Evolutionary conservation across 2,888 invertebrate species (phyloP), one percentile per base, ranked within the genome.

Genomic region (Notodonta dromedarius): DNA sequence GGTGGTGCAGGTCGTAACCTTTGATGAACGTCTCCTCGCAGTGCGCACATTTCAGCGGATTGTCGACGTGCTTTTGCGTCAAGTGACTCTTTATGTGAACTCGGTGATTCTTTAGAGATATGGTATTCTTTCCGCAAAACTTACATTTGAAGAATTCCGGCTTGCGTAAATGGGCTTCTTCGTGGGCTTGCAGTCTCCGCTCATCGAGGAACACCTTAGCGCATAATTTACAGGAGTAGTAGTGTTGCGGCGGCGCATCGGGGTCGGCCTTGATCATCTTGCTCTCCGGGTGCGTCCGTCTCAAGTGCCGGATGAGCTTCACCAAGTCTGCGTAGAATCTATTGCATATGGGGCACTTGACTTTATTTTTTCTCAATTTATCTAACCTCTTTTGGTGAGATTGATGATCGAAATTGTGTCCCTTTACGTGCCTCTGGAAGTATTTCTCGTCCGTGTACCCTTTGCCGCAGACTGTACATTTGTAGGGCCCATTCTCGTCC

Each of bases 191-290:
- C 58, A 94, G 73, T 7, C 91, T 74, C 2, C 84, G 77, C 62
- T 89, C 89, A 63, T 91, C 88, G 11, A 86, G 69, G 77, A 94
- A 94, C 13, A 88, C 86, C 70, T 91, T 91, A 11, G 93, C 91
- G 77, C 94, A 94, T 39, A 94, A 75, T 64, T 91, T 91, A 71
- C 94, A 94, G 0, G 91, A 85, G 73, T 81, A 88, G 62, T 88
- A 87, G 4, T 73, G 76, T 11, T 79, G 86, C n/a, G 90, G 83
- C 0, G 93, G 92, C 12, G 90, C 93, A 65, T 93, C 94, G 0
- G 94, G 93, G 63, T 94, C 94, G 6, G 82, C 72, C 66, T 94
- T 94, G n/a, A 94, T 89, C 94, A 94, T 94, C 73, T 93, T 94
- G 69, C 91, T 91, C 71, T 93, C 91, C 0, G 94, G 94, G 66